phyloP scores from a whole-genome alignment of 2,888 invertebrate species.

The Odiellus spinosus region DNA sequence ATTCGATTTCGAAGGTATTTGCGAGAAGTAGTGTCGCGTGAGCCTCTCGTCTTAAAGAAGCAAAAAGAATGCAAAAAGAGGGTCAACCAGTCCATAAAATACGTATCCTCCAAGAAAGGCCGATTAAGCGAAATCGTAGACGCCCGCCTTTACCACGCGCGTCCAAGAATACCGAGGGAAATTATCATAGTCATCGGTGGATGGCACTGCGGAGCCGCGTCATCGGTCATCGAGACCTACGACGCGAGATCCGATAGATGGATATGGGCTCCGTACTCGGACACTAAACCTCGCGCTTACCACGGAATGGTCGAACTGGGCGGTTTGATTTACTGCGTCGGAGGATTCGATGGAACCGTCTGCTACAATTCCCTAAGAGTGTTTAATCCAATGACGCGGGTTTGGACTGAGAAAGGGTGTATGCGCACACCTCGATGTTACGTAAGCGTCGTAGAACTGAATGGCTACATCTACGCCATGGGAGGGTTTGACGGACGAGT shows the following conservation, averaged over 20 bases:
- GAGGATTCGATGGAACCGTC: constrained; percentile 34
- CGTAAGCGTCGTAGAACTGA: constrained; percentile 43
- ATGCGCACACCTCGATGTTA: constrained; percentile 38
- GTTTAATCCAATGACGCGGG: constrained; percentile 26
- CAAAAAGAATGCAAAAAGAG: too few species aligned
- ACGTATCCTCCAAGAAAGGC: too few species aligned
- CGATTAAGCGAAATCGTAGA: too few species aligned
- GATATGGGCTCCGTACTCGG: constrained; percentile 41
- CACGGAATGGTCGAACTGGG: constrained; percentile 44
- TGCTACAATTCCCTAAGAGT: constrained; percentile 32
- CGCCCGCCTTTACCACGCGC: too few species aligned
- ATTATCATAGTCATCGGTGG: constrained; percentile 37
- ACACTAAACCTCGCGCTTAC: constrained; percentile 42
- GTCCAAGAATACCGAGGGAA: constrained; percentile 48
- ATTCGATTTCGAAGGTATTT: too few species aligned
- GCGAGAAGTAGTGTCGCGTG: too few species aligned
- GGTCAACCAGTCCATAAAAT: too few species aligned
- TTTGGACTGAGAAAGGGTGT: constrained; percentile 32
- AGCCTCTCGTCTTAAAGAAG: too few species aligned
- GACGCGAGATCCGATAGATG: constrained; percentile 46
- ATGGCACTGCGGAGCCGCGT: constrained; percentile 58
- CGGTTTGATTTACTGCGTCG: constrained; percentile 32
- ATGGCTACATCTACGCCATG: too few species aligned
- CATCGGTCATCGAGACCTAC: constrained; percentile 41
- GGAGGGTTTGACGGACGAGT: constrained; percentile 32